Evolutionary conservation across 2,113 vertebrate genomes (phyloP).

Genomic region (Gymnobelideus leadbeateri): DNA sequence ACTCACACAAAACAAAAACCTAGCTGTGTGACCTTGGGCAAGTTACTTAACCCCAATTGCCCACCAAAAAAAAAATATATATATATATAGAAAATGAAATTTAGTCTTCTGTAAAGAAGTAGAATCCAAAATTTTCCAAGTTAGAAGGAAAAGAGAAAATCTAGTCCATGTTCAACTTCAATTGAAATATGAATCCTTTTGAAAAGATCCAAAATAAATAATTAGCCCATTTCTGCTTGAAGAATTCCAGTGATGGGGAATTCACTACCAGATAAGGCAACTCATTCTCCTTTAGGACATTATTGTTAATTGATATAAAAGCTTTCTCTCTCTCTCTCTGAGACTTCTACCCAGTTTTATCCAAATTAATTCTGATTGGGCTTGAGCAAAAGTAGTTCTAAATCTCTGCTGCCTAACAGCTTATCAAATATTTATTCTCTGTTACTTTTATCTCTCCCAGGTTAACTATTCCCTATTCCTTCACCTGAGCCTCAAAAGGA

Average conservation of each 20-base stretch:
- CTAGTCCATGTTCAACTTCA: neutral
- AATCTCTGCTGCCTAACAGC: neutral
- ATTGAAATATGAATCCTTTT: neutral
- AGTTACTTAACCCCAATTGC: no score
- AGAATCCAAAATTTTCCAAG: neutral
- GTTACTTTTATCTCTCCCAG: neutral
- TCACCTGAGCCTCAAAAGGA: neutral
- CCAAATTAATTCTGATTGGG: neutral
- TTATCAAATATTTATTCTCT: conserved; percentile 8
- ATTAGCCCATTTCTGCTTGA: neutral
- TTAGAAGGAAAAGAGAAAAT: neutral
- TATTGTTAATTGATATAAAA: neutral
- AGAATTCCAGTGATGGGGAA: neutral
- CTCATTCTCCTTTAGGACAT: neutral
- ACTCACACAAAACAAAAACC: no score
- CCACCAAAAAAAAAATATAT: no score
- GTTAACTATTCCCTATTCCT: neutral
- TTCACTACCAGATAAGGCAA: neutral
- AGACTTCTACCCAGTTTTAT: neutral
- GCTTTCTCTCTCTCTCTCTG: neutral
- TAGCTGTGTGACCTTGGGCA: no score
- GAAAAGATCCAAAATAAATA: neutral
- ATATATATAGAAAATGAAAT: no score
- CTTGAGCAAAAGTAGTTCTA: neutral
- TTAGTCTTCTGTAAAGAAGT: neutral